These are phyloP conservation scores for Australoheros scitulus DNA, from an alignment of 2,113 vertebrate genomes.

Conservation along the genomic window DNA sequence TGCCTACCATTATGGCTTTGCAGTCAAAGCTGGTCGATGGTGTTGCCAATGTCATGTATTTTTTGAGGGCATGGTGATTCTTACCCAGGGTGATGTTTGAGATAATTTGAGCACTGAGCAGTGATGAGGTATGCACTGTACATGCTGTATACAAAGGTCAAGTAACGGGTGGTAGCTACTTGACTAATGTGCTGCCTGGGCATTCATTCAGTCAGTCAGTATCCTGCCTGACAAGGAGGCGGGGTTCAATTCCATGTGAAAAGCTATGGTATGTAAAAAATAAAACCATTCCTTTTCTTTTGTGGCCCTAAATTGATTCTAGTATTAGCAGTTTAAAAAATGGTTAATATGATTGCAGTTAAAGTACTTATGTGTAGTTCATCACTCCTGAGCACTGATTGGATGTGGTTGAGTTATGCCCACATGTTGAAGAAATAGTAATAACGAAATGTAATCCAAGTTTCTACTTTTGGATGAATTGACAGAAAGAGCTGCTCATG, in stretches of 20 bases:
- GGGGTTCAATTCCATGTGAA: neutral
- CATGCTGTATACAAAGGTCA: neutral
- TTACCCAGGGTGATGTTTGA: neutral
- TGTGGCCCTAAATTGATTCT: neutral
- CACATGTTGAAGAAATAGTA: neutral
- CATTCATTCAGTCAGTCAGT: neutral
- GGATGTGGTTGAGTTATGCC: neutral
- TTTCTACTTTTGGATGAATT: neutral
- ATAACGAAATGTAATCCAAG: neutral
- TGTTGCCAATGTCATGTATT: neutral
- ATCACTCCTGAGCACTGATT: neutral
- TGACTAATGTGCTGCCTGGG: neutral
- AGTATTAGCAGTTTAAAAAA: accelerated
- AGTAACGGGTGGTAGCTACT: neutral
- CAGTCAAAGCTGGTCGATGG: neutral
- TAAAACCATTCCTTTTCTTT: neutral
- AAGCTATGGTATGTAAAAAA: neutral
- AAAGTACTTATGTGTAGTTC: neutral
- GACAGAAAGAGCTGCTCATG: neutral
- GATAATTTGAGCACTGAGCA: neutral
- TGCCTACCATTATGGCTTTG: neutral
- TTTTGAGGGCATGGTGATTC: neutral
- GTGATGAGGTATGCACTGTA: neutral
- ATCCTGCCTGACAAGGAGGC: neutral
- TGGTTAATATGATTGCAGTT: neutral